A percentile compares a stretch with the other conserved stretches of the same genome.
Evolutionary conservation across 1,140 invertebrate genomes (phyloP).

Genomic region (Leucophenga varia): DNA sequence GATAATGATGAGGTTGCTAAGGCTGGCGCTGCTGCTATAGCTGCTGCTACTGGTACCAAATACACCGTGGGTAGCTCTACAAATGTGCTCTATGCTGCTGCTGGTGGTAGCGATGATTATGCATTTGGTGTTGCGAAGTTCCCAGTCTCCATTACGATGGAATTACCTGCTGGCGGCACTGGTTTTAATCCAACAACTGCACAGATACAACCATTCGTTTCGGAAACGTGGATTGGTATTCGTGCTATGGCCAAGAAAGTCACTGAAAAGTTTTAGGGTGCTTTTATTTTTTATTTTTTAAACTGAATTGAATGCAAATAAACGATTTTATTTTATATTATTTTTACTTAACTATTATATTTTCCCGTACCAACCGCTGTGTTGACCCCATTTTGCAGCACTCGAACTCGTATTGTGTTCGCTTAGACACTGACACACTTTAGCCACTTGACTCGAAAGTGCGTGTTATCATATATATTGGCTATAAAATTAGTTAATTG

Average conservation of each 20-base stretch:
- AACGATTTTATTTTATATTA: neutral
- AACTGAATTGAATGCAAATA: neutral
- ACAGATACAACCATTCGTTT: slow-evolving; percentile 62
- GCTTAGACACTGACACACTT: slow-evolving; percentile 16
- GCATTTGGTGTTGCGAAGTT: slow-evolving; percentile 62
- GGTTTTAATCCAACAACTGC: slow-evolving; percentile 66
- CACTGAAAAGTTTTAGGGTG: slow-evolving; percentile 33
- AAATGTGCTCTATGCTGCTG: slow-evolving; percentile 60
- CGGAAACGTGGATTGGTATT: slow-evolving; percentile 80
- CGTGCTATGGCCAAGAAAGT: slow-evolving; percentile 48
- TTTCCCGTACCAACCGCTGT: too few species aligned
- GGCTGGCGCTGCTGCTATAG: slow-evolving; percentile 57
- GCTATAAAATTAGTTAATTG: too few species aligned
- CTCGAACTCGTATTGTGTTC: neutral
- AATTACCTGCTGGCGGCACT: slow-evolving; percentile 67
- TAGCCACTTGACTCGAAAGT: neutral
- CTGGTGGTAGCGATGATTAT: slow-evolving; percentile 68
- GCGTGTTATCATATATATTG: too few species aligned
- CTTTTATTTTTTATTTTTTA: too few species aligned
- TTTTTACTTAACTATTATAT: too few species aligned
- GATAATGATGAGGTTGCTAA: slow-evolving; percentile 55
- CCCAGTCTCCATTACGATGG: slow-evolving; percentile 69
- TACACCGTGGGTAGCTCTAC: slow-evolving; percentile 68
- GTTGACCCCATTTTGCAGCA: slow-evolving; percentile 5
- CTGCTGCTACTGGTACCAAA: slow-evolving; percentile 55